A percentile compares a stretch with the other conserved stretches of the same genome.
These are phyloP conservation scores for Euplagia quadripunctaria DNA, from an alignment of 2,888 invertebrate species.

Conservation along the genomic window DNA sequence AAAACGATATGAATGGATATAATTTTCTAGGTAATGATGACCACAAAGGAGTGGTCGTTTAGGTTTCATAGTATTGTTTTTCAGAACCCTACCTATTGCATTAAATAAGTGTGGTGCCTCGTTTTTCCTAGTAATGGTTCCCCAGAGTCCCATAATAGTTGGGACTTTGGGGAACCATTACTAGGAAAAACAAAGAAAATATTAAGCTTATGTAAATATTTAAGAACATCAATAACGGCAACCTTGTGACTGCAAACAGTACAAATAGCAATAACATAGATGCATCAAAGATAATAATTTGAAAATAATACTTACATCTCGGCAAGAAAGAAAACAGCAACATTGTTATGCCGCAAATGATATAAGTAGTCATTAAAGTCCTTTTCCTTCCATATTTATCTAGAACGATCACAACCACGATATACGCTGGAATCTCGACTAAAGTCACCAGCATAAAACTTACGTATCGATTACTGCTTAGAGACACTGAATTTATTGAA, in stretches of 20 bases:
- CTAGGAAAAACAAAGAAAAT: too few relatives aligned
- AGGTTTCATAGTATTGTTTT: not conserved
- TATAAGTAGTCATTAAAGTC: conserved; percentile 88
- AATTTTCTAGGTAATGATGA: not conserved
- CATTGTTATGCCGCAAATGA: conserved; percentile 88
- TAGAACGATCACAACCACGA: conserved; percentile 89
- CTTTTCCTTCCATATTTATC: conserved; percentile 90
- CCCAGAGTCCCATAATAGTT: not conserved
- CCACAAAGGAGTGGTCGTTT: not conserved
- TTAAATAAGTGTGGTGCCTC: not conserved
- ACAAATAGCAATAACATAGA: not conserved
- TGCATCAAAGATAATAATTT: not conserved
- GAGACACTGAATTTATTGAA: conserved; percentile 91
- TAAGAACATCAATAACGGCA: not conserved
- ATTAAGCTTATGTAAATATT: not conserved
- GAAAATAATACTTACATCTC: conserved; percentile 77
- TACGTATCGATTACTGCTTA: conserved; percentile 91
- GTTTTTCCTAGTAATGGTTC: not conserved
- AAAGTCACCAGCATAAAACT: conserved; percentile 90
- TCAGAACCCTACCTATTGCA: not conserved
- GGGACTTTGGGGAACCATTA: too few relatives aligned
- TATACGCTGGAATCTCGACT: conserved; percentile 92
- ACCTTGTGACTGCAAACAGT: not conserved
- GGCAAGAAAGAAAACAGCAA: conserved; percentile 89
- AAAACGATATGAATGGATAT: not conserved